Percentiles rank a stretch among this genome's conserved stretches.
These are phyloP conservation scores for Xenopus laevis DNA, from an alignment of 2,113 vertebrate genomes.

Conservation along the genomic window DNA sequence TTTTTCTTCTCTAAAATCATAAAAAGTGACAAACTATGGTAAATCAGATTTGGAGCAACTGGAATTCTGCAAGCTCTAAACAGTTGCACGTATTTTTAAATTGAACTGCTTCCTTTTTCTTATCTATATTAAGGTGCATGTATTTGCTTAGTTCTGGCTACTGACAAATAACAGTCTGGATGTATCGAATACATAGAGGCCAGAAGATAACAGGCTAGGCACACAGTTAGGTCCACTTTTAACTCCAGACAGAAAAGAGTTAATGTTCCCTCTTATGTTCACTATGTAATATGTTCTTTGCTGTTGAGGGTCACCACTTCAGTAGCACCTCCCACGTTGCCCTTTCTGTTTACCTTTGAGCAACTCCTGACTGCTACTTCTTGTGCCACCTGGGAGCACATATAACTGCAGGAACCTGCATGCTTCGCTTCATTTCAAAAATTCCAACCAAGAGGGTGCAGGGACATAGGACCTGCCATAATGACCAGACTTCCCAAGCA, in stretches of 20 bases:
- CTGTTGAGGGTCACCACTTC: conserved; percentile 18
- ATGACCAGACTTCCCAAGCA: conserved; percentile 25
- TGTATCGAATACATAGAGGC: too few relatives aligned
- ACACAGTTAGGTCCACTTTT: neutral
- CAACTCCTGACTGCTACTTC: conserved; percentile 10
- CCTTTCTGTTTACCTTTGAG: conserved; percentile 29
- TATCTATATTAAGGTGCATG: too few relatives aligned
- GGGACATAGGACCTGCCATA: conserved; percentile 16
- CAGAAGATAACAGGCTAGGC: neutral
- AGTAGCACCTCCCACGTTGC: conserved; percentile 4
- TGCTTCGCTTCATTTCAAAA: conserved; percentile 27
- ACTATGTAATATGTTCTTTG: conserved; percentile 14
- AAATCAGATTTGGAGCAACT: too few relatives aligned
- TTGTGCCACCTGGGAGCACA: conserved; percentile 6
- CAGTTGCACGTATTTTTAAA: too few relatives aligned
- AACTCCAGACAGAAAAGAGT: conserved; percentile 3
- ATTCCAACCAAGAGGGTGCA: conserved; percentile 19
- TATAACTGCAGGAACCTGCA: conserved; percentile 13
- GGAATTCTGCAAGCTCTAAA: too few relatives aligned
- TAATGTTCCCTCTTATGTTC: conserved; percentile 4
- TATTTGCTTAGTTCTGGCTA: too few relatives aligned
- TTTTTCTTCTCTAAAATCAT: too few relatives aligned
- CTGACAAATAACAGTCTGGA: too few relatives aligned
- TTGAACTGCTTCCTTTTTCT: too few relatives aligned
- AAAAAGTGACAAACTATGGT: too few relatives aligned